phyloP scores from a whole-genome alignment of 2,888 invertebrate genomes.

The Sisyra terminalis region DNA sequence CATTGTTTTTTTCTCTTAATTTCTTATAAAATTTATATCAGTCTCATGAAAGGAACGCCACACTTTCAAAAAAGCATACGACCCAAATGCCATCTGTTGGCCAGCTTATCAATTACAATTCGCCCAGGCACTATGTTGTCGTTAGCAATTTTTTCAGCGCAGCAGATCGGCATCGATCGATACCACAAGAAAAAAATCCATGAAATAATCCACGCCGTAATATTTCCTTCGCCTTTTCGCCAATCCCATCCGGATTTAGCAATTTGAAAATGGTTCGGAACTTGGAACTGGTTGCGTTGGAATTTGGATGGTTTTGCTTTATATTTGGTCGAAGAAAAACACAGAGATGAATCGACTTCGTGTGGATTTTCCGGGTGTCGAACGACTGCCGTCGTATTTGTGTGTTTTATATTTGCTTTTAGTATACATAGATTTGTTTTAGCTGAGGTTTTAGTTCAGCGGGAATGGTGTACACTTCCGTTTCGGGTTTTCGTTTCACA shows the following conservation, averaged over 20 bases:
- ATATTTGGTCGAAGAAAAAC: background rate
- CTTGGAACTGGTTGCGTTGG: too few species aligned
- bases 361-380: background rate
- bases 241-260: too few species aligned
- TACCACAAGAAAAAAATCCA: background rate
- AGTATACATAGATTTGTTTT: conserved; percentile 79
- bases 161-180: background rate
- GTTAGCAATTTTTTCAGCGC: background rate
- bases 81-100: too few species aligned
- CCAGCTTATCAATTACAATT: background rate
- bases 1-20: too few species aligned
- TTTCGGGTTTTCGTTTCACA: conserved; percentile 68
- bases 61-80: too few species aligned
- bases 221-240: background rate
- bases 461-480: conserved; percentile 69
- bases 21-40: conserved; percentile 3
- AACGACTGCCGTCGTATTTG: background rate
- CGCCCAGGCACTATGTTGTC: background rate
- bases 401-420: background rate
- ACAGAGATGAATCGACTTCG: background rate
- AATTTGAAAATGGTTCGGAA: too few species aligned
- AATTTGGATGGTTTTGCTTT: too few species aligned
- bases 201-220: too few species aligned
- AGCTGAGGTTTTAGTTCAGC: conserved; percentile 75
- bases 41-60: conserved; percentile 2